A percentile compares a stretch with the other conserved stretches of the same genome.
Evolutionary conservation across 2,888 invertebrate genomes (phyloP).

Genomic region (Cactoblastis cactorum): DNA sequence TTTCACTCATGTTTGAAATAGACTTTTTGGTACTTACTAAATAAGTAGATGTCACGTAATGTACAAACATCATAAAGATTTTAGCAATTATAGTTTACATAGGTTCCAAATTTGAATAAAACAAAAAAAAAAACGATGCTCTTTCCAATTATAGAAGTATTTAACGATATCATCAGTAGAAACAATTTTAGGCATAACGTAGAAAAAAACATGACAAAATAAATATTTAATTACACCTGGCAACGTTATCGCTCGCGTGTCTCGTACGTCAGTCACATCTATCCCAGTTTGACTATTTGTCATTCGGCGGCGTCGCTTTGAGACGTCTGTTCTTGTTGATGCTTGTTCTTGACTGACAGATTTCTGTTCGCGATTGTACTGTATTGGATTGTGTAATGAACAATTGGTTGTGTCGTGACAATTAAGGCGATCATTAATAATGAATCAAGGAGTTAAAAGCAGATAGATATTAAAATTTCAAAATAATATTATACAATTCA

Average conservation of each 20-base stretch:
- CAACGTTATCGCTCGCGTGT: conserved; percentile 6
- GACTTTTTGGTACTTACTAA: too few species aligned
- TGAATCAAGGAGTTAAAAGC: too few species aligned
- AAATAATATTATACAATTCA: too few species aligned
- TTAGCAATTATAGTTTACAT: too few species aligned
- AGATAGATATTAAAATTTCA: too few species aligned
- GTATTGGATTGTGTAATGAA: neutral
- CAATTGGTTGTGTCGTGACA: neutral
- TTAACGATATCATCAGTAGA: too few species aligned
- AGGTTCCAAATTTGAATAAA: too few species aligned
- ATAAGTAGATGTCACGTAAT: too few species aligned
- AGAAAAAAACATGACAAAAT: neutral
- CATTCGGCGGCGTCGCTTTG: conserved; percentile 9
- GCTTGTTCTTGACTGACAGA: conserved; percentile 6
- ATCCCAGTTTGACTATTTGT: conserved; percentile 12
- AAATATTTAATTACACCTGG: neutral
- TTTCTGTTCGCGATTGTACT: conserved; percentile 12
- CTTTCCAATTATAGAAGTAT: too few species aligned
- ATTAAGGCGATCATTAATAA: neutral
- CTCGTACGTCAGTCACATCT: conserved; percentile 5
- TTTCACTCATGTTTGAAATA: too few species aligned
- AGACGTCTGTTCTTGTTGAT: conserved; percentile 9
- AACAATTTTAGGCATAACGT: neutral
- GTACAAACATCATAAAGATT: too few species aligned
- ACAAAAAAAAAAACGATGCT: too few species aligned